Percentiles rank a stretch among this genome's conserved stretches.
These are phyloP conservation scores for Protonemura montana DNA, from an alignment of 2,888 invertebrate species.

Conservation along the genomic window DNA sequence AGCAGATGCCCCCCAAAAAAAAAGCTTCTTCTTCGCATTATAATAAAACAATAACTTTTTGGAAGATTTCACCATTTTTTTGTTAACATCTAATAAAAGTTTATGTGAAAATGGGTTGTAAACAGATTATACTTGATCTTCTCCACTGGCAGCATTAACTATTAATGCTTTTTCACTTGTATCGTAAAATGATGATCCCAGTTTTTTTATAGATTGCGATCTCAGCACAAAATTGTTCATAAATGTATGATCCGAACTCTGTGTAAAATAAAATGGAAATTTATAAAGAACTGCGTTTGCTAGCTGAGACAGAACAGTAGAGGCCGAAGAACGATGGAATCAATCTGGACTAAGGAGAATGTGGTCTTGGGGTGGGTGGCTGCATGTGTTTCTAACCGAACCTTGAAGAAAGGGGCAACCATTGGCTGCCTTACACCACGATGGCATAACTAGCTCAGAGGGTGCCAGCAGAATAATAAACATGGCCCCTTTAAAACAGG, in stretches of 20 bases:
- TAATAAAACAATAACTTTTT: slow-evolving; percentile 20
- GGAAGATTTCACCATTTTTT: slow-evolving; percentile 10
- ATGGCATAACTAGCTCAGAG: slow-evolving; percentile 7
- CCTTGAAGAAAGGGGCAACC: background rate
- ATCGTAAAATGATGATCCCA: slow-evolving; percentile 12
- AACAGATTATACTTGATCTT: slow-evolving; percentile 9
- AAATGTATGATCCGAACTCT: background rate
- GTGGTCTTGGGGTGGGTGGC: background rate
- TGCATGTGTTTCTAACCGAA: background rate
- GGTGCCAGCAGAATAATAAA: slow-evolving; percentile 25
- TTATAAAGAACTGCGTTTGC: background rate
- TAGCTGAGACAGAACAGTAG: background rate
- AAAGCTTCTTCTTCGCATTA: background rate
- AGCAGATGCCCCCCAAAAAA: slow-evolving; percentile 20
- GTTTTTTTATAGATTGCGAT: background rate
- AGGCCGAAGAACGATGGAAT: background rate
- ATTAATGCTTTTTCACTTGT: slow-evolving; percentile 3
- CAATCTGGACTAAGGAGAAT: slow-evolving; percentile 2
- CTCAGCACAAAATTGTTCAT: background rate
- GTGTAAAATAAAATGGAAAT: background rate
- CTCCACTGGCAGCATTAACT: background rate
- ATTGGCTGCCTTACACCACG: background rate
- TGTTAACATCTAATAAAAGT: slow-evolving; percentile 14
- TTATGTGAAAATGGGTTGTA: slow-evolving; percentile 19
- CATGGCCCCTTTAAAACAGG: slow-evolving; percentile 14